Percentiles rank a stretch among this genome's conserved stretches.
Evolutionary conservation across 2,797 vertebrate species (phyloP).

Genomic region (Otolemur crassicaudatus): DNA sequence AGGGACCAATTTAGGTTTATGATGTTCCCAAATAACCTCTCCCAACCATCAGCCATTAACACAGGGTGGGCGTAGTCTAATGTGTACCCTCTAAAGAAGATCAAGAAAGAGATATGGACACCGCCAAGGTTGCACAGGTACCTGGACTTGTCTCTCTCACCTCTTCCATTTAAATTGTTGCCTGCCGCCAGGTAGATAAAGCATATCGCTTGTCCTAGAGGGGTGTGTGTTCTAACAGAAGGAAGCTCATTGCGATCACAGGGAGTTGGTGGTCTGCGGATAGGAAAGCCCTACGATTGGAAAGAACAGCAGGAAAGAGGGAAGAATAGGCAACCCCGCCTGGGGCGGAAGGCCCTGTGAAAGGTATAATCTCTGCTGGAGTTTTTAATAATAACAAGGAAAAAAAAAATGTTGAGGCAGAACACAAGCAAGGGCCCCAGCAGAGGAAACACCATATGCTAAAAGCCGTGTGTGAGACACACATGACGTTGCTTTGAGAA

Average conservation of each 20-base stretch:
- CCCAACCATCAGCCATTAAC: slow-evolving; percentile 5
- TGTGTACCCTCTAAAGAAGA: background rate
- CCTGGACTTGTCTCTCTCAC: too few species aligned
- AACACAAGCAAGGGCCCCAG: background rate
- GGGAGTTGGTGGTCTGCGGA: background rate
- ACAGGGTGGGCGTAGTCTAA: background rate
- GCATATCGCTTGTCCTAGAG: background rate
- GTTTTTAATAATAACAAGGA: background rate
- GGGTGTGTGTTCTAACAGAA: background rate
- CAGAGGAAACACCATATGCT: background rate
- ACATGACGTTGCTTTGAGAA: background rate
- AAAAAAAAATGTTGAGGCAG: too few species aligned
- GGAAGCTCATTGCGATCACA: background rate
- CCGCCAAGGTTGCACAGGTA: background rate
- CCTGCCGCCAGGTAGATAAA: background rate
- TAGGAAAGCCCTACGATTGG: background rate
- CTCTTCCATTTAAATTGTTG: background rate
- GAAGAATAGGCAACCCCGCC: background rate
- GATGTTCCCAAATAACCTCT: slow-evolving; percentile 42
- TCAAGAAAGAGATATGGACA: background rate
- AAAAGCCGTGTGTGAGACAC: background rate
- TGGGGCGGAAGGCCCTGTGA: background rate
- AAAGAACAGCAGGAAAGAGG: background rate
- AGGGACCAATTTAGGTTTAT: slow-evolving; percentile 16
- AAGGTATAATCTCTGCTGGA: background rate